phyloP scores from a whole-genome alignment of 2,113 vertebrate genomes.

The Corydoras maculifer region DNA sequence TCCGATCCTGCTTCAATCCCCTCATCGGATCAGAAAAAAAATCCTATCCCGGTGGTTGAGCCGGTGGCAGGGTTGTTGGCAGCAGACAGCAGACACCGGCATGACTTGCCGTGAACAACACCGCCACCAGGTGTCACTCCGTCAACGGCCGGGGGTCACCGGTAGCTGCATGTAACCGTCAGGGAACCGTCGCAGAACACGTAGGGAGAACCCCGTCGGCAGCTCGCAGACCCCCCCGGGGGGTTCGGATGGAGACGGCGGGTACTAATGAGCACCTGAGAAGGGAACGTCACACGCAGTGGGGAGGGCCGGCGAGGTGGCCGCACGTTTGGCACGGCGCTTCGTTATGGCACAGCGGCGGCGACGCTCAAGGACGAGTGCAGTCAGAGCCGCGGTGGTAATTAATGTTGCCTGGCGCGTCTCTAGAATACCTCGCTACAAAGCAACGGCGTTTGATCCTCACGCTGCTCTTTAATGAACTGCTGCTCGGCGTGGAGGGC shows the following conservation, averaged over 20 bases:
- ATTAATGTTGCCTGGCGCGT: conserved; percentile 66
- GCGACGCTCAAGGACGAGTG: conserved; percentile 60
- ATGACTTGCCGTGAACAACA: too few relatives aligned
- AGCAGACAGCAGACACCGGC: too few relatives aligned
- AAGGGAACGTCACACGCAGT: conserved; percentile 39
- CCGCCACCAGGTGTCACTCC: too few relatives aligned
- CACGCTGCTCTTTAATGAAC: conserved; percentile 65
- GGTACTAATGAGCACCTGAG: conserved; percentile 33
- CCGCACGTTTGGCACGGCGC: conserved; percentile 27
- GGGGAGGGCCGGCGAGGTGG: conserved; percentile 16
- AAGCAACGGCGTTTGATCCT: conserved; percentile 65
- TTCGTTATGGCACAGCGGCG: conserved; percentile 54
- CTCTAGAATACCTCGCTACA: conserved; percentile 61
- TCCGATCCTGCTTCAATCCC: too few relatives aligned
- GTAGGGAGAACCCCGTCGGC: background rate
- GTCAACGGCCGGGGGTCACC: too few relatives aligned
- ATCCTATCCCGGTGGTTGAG: too few relatives aligned
- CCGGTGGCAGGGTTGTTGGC: too few relatives aligned
- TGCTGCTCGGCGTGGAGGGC: conserved; percentile 48
- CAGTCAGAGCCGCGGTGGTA: conserved; percentile 66
- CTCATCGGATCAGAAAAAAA: too few relatives aligned
- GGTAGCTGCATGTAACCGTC: too few relatives aligned
- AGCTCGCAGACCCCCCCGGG: too few relatives aligned
- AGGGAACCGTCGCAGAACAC: too few relatives aligned
- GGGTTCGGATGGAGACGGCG: too few relatives aligned